These are phyloP conservation scores for Chrysolina americana DNA, from an alignment of 2,888 invertebrate species.

Conservation along the genomic window DNA sequence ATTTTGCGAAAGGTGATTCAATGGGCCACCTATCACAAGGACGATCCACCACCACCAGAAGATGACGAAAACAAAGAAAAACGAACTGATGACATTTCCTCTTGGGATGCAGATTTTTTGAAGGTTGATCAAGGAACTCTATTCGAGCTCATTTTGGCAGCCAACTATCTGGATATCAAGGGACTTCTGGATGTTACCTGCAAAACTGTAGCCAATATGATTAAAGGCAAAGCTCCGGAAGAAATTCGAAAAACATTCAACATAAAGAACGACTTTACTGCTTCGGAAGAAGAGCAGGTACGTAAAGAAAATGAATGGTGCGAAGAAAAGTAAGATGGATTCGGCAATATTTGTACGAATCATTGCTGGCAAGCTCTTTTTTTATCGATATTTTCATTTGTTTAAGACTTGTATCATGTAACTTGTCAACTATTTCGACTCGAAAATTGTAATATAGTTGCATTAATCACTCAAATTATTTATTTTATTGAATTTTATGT, in stretches of 20 bases:
- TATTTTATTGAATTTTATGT: no score
- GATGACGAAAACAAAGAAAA: constrained; percentile 98
- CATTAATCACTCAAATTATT: neutral
- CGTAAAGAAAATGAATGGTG: constrained; percentile 97
- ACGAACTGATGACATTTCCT: constrained; percentile 98
- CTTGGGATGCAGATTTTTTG: constrained; percentile 99
- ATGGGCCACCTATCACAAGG: constrained; percentile 94
- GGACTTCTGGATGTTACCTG: constrained; percentile 97
- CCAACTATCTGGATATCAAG: constrained; percentile 97
- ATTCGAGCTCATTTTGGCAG: constrained; percentile 96
- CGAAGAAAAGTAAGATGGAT: constrained; percentile 81
- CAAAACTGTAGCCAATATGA: constrained; percentile 99
- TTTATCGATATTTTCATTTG: neutral
- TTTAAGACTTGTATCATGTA: neutral
- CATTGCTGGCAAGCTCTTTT: neutral
- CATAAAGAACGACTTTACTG: constrained; percentile 96
- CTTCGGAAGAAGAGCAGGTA: constrained; percentile 98
- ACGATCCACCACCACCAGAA: constrained; percentile 96
- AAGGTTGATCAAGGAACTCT: constrained; percentile 98
- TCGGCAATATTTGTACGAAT: neutral
- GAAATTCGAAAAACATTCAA: constrained; percentile 98
- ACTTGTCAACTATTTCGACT: neutral
- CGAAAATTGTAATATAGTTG: neutral
- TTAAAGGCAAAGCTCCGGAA: constrained; percentile 97
- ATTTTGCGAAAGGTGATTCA: constrained; percentile 95